Percentiles rank a stretch among this genome's conserved stretches.
Conservation (phyloP, 2,797 vertebrate genomes). For the Clarias pachynema region DNA sequence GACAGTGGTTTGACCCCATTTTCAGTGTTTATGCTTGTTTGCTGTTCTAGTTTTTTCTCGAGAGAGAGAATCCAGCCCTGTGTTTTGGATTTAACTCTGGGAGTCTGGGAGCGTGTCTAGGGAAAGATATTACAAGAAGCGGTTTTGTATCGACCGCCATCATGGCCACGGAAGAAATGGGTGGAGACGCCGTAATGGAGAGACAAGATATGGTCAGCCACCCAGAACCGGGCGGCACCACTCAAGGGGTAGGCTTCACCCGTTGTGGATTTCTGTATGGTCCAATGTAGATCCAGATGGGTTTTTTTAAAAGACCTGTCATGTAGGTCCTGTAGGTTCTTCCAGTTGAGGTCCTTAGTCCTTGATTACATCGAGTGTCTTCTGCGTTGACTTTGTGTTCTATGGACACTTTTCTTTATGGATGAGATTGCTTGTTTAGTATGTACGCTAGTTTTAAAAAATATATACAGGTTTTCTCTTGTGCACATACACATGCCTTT, state of each 20-base stretch:
- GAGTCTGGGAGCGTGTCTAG: conserved; percentile 3
- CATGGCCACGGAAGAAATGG: conserved; percentile 51
- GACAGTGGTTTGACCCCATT: neutral
- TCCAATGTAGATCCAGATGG: neutral
- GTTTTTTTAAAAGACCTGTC: neutral
- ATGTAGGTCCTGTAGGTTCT: neutral
- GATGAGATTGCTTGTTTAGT: neutral
- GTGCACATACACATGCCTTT: neutral
- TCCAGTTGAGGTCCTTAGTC: neutral
- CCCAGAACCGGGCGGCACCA: conserved; percentile 31
- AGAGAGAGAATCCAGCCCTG: neutral
- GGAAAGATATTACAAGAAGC: conserved; percentile 8
- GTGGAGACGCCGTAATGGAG: conserved; percentile 39
- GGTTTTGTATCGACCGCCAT: conserved; percentile 9
- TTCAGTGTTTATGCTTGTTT: neutral
- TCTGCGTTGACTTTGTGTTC: neutral
- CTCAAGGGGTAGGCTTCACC: conserved; percentile 35
- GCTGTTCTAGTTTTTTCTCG: neutral
- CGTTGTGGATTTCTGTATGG: too few relatives aligned
- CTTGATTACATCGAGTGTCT: neutral
- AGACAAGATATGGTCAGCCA: conserved; percentile 19
- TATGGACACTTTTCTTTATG: neutral
- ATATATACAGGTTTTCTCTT: neutral
- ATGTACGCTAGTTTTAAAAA: neutral
- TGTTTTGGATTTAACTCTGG: conserved; percentile 4